These are phyloP conservation scores for Noctua janthe DNA, from an alignment of 2,888 invertebrate species.

Conservation along the genomic window DNA sequence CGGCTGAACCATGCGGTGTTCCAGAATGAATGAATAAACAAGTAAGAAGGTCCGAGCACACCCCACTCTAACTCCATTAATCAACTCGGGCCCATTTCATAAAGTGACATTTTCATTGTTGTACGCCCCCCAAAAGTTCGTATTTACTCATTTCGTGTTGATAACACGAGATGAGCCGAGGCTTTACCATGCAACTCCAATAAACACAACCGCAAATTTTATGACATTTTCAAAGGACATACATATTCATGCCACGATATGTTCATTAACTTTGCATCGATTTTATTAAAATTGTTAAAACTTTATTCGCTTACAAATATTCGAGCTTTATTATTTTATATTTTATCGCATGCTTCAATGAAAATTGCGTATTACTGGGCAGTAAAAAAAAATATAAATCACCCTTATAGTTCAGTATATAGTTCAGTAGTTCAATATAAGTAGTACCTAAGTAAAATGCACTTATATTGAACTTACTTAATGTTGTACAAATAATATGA, in stretches of 20 bases:
- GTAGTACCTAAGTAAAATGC: too few species aligned
- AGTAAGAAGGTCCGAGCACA: slow-evolving; percentile 80
- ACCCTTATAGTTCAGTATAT: not conserved
- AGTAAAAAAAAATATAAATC: slow-evolving; percentile 3
- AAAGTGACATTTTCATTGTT: slow-evolving; percentile 90
- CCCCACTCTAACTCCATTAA: slow-evolving; percentile 84
- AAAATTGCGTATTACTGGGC: not conserved
- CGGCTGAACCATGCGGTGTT: slow-evolving; percentile 62
- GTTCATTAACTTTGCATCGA: slow-evolving; percentile 60
- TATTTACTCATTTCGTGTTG: slow-evolving; percentile 84
- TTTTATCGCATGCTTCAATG: slow-evolving; percentile 12
- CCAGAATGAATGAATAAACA: slow-evolving; percentile 81
- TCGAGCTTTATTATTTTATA: slow-evolving; percentile 27
- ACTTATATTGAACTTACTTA: not conserved
- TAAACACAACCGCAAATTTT: slow-evolving; percentile 75
- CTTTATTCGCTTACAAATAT: slow-evolving; percentile 36
- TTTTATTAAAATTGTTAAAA: slow-evolving; percentile 46
- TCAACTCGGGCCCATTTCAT: slow-evolving; percentile 86
- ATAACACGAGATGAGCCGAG: slow-evolving; percentile 76
- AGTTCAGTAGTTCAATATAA: too few species aligned
- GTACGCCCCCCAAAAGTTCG: slow-evolving; percentile 81
- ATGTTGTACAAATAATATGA: not conserved
- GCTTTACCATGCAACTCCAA: slow-evolving; percentile 77
- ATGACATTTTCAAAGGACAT: slow-evolving; percentile 63
- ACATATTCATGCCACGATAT: slow-evolving; percentile 57